Conservation (phyloP, 2,113 vertebrate species). For the Callorhinus ursinus region DNA sequence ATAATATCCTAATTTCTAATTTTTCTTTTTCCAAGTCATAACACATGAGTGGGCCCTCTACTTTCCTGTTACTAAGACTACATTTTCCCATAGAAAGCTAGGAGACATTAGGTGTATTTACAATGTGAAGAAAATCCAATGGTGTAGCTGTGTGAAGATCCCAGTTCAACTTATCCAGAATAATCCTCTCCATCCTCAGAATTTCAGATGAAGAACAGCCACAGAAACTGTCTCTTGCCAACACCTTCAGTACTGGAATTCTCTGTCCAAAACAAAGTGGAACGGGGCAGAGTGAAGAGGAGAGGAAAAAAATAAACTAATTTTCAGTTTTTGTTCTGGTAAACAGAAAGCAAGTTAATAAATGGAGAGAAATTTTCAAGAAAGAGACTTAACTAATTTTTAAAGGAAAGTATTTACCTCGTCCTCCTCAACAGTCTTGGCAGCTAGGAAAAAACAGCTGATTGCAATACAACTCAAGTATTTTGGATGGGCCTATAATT, state of each 20-base stretch:
- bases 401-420: constrained; percentile 88
- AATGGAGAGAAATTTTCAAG: constrained; percentile 20
- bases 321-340: constrained; percentile 24
- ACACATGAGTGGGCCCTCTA: not conserved
- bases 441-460: constrained; percentile 97
- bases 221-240: constrained; percentile 94
- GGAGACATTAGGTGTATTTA: constrained; percentile 81
- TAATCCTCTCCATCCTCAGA: constrained; percentile 97
- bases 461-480: constrained; percentile 98
- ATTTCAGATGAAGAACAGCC: constrained; percentile 97
- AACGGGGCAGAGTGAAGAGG: not conserved
- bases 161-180: constrained; percentile 98
- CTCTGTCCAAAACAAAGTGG: constrained; percentile 84
- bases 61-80: not conserved
- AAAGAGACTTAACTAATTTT: constrained; percentile 33
- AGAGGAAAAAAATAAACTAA: not conserved
- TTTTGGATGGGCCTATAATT: constrained; percentile 94
- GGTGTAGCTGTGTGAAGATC: constrained; percentile 96
- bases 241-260: constrained; percentile 93
- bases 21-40: constrained; percentile 55
- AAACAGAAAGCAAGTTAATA: not conserved
- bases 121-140: constrained; percentile 98
- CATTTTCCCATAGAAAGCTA: not conserved
- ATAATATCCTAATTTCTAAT: constrained; percentile 7
- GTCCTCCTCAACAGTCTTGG: constrained; percentile 97